Evolutionary conservation across 1,140 invertebrate genomes (phyloP), one percentile per base, ranked within the genome.

Genomic region (Sitobion miscanthi): DNA sequence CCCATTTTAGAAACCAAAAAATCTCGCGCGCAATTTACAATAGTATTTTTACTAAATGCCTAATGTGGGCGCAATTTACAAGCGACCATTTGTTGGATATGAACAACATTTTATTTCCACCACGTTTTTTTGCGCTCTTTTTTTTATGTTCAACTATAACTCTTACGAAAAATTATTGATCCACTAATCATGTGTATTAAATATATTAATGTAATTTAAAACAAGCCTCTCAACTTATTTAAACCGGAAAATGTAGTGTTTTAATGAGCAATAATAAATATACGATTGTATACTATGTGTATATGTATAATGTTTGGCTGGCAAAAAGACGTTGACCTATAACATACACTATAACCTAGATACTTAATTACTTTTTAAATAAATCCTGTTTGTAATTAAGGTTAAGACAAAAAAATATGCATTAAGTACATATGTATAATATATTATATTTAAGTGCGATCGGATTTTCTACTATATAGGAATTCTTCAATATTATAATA

Each of bases 371-470:
- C 45, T 90, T 90, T 45, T 69, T 45, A 30, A 17, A 42, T 30
- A 57, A 57, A 89, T 89, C 88, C 52, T 57, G 88, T 90, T 90
- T 90, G 11, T 90, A 90, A 90, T 90, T 69, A 69, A 90, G 52
- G 21, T 62, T 57, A 42, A 23, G 52, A 42, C 38, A 45, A 20
- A 42, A 42, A 30, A 7, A 88, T 35, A 88, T 38, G 35, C 30
- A 42, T 45, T 42, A 45, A 85, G 23, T 30, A 25, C 2, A 5
- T 83, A 83, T 45, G 42, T 83, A 83, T 83, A 83, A 42, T 42
- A 42, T 42, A 38, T 21, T 38, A 3, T 7, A 9, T 17, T 8
- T 30, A 6, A 7, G 45, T 20, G 25, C 35, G n/a, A 20, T 88
- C 0, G 47, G 87, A 52, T 35, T 6, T 88, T 20, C 45, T 17